Evolutionary conservation across 92 coral and sea anemone genomes (phyloP).

Genomic region (Pocillopora meandrina): DNA sequence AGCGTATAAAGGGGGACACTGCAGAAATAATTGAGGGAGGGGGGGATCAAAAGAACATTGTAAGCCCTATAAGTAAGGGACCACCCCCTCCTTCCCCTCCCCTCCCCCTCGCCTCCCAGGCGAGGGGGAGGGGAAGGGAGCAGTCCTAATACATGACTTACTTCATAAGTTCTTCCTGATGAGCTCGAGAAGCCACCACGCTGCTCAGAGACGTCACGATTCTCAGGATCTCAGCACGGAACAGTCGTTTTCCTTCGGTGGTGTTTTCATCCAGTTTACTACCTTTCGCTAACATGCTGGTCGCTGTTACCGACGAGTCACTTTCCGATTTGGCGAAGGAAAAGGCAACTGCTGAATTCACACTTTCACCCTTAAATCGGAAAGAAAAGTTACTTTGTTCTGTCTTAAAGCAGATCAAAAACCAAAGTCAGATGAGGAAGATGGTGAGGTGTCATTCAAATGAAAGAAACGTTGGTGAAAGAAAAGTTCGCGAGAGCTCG

Average conservation of each 20-base stretch:
- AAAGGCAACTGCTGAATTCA: conserved; percentile 9
- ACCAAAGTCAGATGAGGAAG: too few relatives aligned
- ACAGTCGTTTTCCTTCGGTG: conserved; percentile 65
- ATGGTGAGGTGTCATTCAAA: too few relatives aligned
- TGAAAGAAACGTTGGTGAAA: too few relatives aligned
- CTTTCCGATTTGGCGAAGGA: conserved; percentile 33
- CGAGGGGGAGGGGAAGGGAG: too few relatives aligned
- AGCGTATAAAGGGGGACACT: too few relatives aligned
- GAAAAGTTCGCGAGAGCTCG: too few relatives aligned
- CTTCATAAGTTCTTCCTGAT: conserved; percentile 87
- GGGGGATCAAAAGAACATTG: too few relatives aligned
- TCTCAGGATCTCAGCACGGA: conserved; percentile 80
- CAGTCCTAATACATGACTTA: conserved; percentile 31
- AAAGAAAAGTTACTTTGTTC: neutral
- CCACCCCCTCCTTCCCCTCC: too few relatives aligned
- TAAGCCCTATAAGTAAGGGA: too few relatives aligned
- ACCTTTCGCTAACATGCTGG: conserved; percentile 26
- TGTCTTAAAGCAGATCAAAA: neutral
- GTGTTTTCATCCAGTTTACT: conserved; percentile 71
- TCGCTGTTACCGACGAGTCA: conserved; percentile 34
- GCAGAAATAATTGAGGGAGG: too few relatives aligned
- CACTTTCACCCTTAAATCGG: conserved; percentile 16
- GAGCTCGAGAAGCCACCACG: conserved; percentile 89
- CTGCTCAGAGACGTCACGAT: conserved; percentile 89
- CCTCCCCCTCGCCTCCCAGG: too few relatives aligned